Evolutionary conservation across 2,113 vertebrate genomes (phyloP), one percentile per base, ranked within the genome.

Genomic region (Paradisaea rubra): DNA sequence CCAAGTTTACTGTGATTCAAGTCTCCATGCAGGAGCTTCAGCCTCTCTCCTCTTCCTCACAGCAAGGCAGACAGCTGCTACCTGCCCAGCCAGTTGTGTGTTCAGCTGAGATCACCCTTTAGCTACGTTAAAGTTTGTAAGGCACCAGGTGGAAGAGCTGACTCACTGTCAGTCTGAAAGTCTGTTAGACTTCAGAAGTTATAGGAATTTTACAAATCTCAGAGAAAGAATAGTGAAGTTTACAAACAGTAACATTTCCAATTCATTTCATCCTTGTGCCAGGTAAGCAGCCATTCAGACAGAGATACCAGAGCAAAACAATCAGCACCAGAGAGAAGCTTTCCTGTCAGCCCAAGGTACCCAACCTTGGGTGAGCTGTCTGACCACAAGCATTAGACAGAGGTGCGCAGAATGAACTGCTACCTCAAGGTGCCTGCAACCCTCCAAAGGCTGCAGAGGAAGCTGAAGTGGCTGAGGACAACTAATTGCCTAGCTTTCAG

Each of bases 91-190:
- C 57, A 52, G 27, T 2, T 56, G 12, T 13, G 13, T 18, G 19
- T 13, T 83, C 45, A 77, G 59, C 31, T 30, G 33, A 89, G 68
- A 60, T 45, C 23, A 35, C 16, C 47, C 30, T 70, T 44, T 19
- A 74, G 25, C 39, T 56, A 25, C 0, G 0, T n/a, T 50, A 49
- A 47, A 33, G 74, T 59, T 21, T 25, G 3, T 57, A 57, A 74
- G 41, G n/a, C 44, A 21, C 23, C n/a, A 49, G 1, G 2, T 17
- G 22, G 45, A 89, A 69, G 10, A 64, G 37, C 49, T 15, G 5
- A 65, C 52, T 42, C 69, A 64, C 52, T 72, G 20, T 4, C 47
- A 37, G 47, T 22, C 63, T 52, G 45, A 45, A 60, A 81, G 27
- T 18, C 22, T 16, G 27, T 47, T 39, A 54, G 28, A 41, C 57